Evolutionary conservation across 2,888 invertebrate species (phyloP), one percentile per base, ranked within the genome.

Genomic region (Aleiodes testaceus): DNA sequence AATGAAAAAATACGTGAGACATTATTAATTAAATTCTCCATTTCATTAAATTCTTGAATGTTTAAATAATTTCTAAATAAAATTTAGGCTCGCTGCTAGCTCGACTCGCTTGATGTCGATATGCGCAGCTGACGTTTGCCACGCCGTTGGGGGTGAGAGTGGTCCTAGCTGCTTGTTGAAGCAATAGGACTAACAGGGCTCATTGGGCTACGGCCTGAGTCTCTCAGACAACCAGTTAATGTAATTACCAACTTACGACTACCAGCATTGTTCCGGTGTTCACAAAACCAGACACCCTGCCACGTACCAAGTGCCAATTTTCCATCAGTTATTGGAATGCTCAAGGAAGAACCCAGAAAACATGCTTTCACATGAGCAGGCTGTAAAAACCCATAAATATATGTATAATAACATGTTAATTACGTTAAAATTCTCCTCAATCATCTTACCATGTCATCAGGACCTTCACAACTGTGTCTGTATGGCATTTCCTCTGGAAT

Each of bases 281-380:
- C 98, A 89, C 98, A 98, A 82, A 98, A 91, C 98, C 98, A 98
- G 79, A 98, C 94, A 77, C 98, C 98, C 90, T 98, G 98, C 98
- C 98, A 98, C 82, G 97, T 97, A 81, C 98, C 98, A 84, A 98
- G 90, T 87, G 97, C 96, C 84, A 98, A 90, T 89, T 96, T 96
- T 82, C 98, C 98, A 85, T 98, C 96, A 79, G 97, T 96, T 87
- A 98, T 97, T 79, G 98, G 98, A 88, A 98, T 95, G 84, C 96
- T 97, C 87, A 98, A 90, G 79, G 96, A 97, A 78, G 97, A 96
- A 81, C 98, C 98, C 85, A 98, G 91, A 89, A 98, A 97, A 88
- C 97, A 96, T 75, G 98, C 97, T 89, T 98, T 98, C 81, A 97
- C 97, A 88, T 98, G 98, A 79, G 97, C 98, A 70, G 98, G 98